Percentiles rank a stretch among this genome's conserved stretches.
phyloP scores from a whole-genome alignment of 2,797 vertebrate genomes.

The Morelia viridis region DNA sequence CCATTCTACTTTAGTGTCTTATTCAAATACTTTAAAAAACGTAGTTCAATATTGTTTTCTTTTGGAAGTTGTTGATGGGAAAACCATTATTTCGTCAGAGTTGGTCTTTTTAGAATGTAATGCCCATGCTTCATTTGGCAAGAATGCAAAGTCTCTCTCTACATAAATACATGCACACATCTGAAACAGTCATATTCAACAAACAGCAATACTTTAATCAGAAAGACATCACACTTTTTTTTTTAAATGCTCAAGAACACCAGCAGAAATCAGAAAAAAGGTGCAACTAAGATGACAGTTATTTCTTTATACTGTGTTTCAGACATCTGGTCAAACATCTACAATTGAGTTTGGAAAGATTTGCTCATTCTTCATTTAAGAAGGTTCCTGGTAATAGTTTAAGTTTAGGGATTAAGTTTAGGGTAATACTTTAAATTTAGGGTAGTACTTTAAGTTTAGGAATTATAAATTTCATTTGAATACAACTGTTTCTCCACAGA shows the following conservation, averaged over 20 bases:
- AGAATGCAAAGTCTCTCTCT: slow-evolving; percentile 28
- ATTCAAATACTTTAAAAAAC: slow-evolving; percentile 71
- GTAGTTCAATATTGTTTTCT: slow-evolving; percentile 53
- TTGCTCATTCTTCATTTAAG: slow-evolving; percentile 17
- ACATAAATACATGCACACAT: not conserved
- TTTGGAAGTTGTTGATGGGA: slow-evolving; percentile 23
- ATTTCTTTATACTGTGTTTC: slow-evolving; percentile 33
- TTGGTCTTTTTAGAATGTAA: slow-evolving; percentile 59
- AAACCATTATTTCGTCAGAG: slow-evolving; percentile 42
- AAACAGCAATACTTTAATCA: slow-evolving; percentile 56
- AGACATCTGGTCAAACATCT: slow-evolving; percentile 40
- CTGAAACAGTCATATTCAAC: slow-evolving; percentile 27
- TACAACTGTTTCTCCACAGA: not conserved
- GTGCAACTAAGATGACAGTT: slow-evolving; percentile 1
- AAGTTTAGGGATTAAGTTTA: slow-evolving; percentile 7
- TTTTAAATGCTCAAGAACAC: slow-evolving; percentile 41
- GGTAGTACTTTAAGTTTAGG: slow-evolving; percentile 14
- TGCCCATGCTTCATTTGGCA: slow-evolving; percentile 60
- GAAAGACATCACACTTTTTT: slow-evolving; percentile 56
- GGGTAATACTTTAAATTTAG: no score
- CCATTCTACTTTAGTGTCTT: slow-evolving; percentile 69
- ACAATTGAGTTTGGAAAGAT: slow-evolving; percentile 28
- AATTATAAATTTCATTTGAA: slow-evolving; percentile 4
- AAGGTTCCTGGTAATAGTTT: slow-evolving; percentile 21
- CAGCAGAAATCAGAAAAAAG: not conserved